phyloP scores from a whole-genome alignment of 2,113 vertebrate species.

The Zosterops pallidus region DNA sequence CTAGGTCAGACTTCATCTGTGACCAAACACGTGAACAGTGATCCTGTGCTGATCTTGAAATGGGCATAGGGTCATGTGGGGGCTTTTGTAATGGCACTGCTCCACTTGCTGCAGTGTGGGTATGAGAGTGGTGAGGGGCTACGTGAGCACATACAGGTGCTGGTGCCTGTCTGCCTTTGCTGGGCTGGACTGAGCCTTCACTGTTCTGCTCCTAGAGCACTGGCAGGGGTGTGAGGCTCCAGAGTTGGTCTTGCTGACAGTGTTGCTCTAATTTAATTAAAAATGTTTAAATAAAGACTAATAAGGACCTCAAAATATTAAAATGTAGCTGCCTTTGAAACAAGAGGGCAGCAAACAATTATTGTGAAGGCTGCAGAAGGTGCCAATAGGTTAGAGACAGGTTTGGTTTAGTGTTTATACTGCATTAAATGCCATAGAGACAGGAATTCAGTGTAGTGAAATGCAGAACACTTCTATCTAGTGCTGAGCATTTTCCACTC shows the following conservation, averaged over 20 bases:
- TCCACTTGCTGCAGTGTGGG: neutral
- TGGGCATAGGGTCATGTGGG: neutral
- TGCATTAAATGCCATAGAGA: neutral
- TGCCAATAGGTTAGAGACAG: neutral
- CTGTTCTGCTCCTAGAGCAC: neutral
- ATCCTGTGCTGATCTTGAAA: neutral
- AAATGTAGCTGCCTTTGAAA: neutral
- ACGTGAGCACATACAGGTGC: fast-evolving
- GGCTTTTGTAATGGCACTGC: neutral
- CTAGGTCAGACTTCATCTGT: conserved; percentile 48
- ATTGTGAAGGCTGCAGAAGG: neutral
- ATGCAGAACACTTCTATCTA: neutral
- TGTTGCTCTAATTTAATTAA: neutral
- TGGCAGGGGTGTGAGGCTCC: neutral
- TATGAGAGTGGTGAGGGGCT: neutral
- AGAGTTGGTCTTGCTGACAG: neutral
- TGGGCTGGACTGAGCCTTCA: neutral
- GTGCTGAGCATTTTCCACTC: neutral
- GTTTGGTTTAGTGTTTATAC: neutral
- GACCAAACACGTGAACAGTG: neutral
- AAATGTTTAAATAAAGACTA: neutral
- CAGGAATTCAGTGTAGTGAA: neutral
- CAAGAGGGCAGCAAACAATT: neutral
- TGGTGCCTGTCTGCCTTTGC: neutral
- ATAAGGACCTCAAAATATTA: neutral